Base-by-base conservation (phyloP, 2,888 invertebrate species). In the Sympetrum striolatum region DNA sequence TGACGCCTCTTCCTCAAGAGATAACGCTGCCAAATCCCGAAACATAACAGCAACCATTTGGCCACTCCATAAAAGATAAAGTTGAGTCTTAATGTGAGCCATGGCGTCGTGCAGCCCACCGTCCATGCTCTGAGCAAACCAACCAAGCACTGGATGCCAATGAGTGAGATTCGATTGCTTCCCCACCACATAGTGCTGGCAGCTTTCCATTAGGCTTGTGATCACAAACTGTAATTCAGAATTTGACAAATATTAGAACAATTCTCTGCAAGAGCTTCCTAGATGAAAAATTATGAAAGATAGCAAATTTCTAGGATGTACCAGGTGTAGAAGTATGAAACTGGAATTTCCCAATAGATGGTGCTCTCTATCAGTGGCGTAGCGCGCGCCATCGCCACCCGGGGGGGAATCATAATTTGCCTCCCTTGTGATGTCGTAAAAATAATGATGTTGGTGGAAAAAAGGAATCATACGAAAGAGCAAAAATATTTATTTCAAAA, bases 141-240 rank as follows among this genome's bases (percentile, higher is more conserved):
- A 99, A 73, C 99, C 99, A 18, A 99, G 95, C 39, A 99, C 96
- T 6, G 99, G 99, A 94, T 99, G 99, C 99, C 99, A 99, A 94
- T 99, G 98, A 90, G 98, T 98, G 90, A 98, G 95, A 93, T 98
- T 98, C 1, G 98, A 98, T 92, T 97, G 96, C 94, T 98, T 98
- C 92, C 96, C 97, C 12, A 97, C 97, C n/a, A 98, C 98, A 92
- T 98, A 98, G 92, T 97, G 97, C 92, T 98, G 98, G 94, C 99
- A 99, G 91, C 97, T 97, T 94, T 98, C 97, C 92, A 99, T 94
- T 92, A 99, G 95, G 91, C 97, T 95, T 5, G 97, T 98, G 35
- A 98, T 96, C 22, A 98, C 97, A 92, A 96, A 95, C 98, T 98
- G 94, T 37, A 94, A 94, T 91, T 5, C 82, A 35, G 80, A 90